These are phyloP conservation scores for Stramonita haemastoma DNA, from an alignment of 2,888 invertebrate species.

Conservation along the genomic window DNA sequence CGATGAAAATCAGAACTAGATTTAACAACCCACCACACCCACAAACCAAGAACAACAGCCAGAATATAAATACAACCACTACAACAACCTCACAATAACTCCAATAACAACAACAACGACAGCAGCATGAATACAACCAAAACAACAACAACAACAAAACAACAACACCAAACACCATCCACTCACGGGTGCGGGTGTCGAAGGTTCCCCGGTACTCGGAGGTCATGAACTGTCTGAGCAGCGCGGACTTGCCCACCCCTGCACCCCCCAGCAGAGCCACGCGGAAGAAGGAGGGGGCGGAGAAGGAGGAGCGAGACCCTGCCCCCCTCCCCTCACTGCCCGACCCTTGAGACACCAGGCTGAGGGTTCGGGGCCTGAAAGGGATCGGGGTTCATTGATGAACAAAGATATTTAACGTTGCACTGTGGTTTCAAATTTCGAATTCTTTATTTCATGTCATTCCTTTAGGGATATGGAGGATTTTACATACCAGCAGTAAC, in stretches of 20 bases:
- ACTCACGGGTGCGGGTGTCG: constrained; percentile 47
- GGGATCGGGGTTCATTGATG: too few species aligned
- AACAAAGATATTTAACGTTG: too few species aligned
- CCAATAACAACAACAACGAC: too few species aligned
- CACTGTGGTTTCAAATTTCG: too few species aligned
- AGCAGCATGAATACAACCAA: not conserved
- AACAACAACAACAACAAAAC: not conserved
- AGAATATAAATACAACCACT: too few species aligned
- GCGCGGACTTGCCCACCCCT: constrained; percentile 85
- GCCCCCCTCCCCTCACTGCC: not conserved
- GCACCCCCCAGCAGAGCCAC: constrained; percentile 84
- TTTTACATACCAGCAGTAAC: too few species aligned
- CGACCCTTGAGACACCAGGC: constrained; percentile 44
- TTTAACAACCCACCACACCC: too few species aligned
- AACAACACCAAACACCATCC: not conserved
- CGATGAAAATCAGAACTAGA: too few species aligned
- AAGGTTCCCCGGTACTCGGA: constrained; percentile 83
- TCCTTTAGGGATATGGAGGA: too few species aligned
- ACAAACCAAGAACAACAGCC: too few species aligned
- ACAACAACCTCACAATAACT: too few species aligned
- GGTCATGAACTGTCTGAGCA: constrained; percentile 85
- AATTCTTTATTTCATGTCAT: too few species aligned
- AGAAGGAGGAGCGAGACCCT: not conserved
- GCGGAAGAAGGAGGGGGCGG: constrained; percentile 78
- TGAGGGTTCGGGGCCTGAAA: constrained; percentile 39